Conservation (phyloP, 2,113 vertebrate genomes). For the Eira barbara region DNA sequence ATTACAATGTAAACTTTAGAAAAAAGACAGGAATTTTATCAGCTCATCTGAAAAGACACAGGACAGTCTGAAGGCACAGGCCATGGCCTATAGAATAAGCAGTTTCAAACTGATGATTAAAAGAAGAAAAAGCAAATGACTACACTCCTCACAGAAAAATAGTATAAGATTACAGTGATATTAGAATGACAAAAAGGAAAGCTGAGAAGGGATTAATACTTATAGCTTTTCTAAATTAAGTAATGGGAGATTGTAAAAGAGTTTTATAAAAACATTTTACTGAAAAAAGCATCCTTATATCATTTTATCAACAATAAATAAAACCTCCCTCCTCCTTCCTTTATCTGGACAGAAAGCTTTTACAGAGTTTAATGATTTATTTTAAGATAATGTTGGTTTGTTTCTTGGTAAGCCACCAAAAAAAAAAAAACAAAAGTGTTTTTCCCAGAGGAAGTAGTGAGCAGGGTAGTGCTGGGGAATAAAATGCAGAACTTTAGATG, state of each 20-base stretch:
- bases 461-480: background rate
- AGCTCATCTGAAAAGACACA: conserved; percentile 6
- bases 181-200: background rate
- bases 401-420: background rate
- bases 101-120: background rate
- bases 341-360: background rate
- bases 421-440: background rate
- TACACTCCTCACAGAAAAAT: background rate
- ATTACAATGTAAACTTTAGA: background rate
- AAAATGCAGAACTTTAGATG: background rate
- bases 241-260: background rate
- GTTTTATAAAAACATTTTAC: background rate
- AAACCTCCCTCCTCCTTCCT: background rate
- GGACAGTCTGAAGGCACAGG: background rate
- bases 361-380: background rate
- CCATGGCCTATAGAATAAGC: background rate
- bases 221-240: background rate
- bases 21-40: background rate
- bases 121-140: background rate
- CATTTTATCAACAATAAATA: background rate
- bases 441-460: background rate
- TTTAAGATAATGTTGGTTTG: background rate
- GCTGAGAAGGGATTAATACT: background rate
- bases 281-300: background rate
- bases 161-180: background rate